Base-by-base conservation (phyloP, 64 coral and sea anemone species). In the Montipora capricornis region DNA sequence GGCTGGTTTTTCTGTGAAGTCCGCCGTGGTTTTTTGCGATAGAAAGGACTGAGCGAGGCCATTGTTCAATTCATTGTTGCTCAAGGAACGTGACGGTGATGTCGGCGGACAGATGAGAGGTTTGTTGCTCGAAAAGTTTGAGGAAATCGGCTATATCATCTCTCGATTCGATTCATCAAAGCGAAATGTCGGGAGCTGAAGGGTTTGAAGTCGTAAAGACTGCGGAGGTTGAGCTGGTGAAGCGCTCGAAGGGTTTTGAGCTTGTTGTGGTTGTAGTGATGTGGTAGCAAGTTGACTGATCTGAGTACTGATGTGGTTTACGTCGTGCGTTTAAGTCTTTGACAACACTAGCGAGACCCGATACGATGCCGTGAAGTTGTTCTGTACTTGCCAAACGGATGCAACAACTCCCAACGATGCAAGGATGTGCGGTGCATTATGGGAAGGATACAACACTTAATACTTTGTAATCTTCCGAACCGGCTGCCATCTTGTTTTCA, bases 21-120 rank as follows among this genome's bases (percentile, higher is more conserved):
- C 81, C 45, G 85, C 15, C 2, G 14, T 69, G 71, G 49, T 13
- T 58, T 51, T 51, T 68, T 48, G 46, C 64, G 49, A 92, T 67
- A 57, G 91, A 81, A 8, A 87, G 47, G 16, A 87, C 73, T 84
- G 91, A 92, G 76, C 53, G 57, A n/a, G 81, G 73, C 91, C 91
- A 92, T 49, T 92, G 52, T 8, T 81, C 91, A 16, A 75, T 50
- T 68, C 53, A 77, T 68, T 78, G 91, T 86, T 92, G 91, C 64
- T 84, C 80, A 15, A 92, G 90, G 9, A 92, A 55, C 47, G 73
- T 14, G 4, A 92, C 26, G 48, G 53, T 68, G 13, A 92, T 68
- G 15, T 24, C 16, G 52, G 80, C 47, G 9, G 74, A 20, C 55
- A 83, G 58, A 20, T 44, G 80, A 46, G n/a, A 16, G 13, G 90